phyloP scores from a whole-genome alignment of 2,888 invertebrate species.

The Temnothorax ravouxi region DNA sequence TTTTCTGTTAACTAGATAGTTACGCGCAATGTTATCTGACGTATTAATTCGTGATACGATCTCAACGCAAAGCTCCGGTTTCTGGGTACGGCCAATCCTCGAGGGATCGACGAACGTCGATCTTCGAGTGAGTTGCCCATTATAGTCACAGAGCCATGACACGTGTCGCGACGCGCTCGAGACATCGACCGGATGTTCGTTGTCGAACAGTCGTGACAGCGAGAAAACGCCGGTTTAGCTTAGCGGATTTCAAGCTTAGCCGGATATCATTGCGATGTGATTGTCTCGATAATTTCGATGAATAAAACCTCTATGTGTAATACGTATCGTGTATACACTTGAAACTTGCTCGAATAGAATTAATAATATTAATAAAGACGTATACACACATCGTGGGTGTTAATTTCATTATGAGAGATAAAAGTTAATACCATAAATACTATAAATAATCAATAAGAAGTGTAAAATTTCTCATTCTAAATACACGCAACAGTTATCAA shows the following conservation, averaged over 20 bases:
- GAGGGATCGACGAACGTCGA: conserved; percentile 57
- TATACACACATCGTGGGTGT: background rate
- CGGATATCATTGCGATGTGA: conserved; percentile 2
- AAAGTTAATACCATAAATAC: background rate
- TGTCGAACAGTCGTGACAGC: conserved; percentile 27
- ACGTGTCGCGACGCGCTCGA: conserved; percentile 48
- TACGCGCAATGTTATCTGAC: background rate
- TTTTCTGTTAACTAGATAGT: background rate
- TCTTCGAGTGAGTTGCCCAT: conserved; percentile 41
- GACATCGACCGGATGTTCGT: conserved; percentile 53
- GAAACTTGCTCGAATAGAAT: background rate
- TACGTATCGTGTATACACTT: background rate
- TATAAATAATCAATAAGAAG: background rate
- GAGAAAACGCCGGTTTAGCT: conserved; percentile 43
- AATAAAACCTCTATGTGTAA: background rate
- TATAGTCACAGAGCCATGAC: conserved; percentile 45
- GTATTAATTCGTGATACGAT: background rate
- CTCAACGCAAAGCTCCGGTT: background rate
- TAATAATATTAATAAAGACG: background rate
- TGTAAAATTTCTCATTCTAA: conserved; percentile 11
- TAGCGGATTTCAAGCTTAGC: background rate
- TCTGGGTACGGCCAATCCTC: conserved; percentile 27
- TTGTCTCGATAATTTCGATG: conserved; percentile 3
- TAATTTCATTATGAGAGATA: background rate
- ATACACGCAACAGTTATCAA: conserved; percentile 23